Base-by-base conservation (phyloP, 2,888 invertebrate genomes). In the Mimachlamys varia region DNA sequence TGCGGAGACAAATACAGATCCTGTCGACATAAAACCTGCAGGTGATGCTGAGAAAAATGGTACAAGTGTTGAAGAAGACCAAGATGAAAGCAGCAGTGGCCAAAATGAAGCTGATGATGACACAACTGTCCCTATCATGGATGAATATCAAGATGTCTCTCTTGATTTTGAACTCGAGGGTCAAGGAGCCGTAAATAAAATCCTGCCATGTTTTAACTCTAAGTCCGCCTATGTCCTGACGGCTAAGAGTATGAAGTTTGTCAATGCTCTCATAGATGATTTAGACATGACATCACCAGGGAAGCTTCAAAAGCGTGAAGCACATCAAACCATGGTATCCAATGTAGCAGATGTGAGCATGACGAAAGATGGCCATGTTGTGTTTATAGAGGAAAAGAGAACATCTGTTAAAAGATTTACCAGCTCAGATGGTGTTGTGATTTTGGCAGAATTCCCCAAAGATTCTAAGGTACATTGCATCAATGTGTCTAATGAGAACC, bases 371-470 rank as follows among this genome's bases (percentile, higher is more conserved):
- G 76, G 76, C 13, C 27, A 76, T 76, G 33, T 76, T 27, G 76
- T 76, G 13, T 76, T 76, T 33, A 76, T 76, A 76, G 76, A 76
- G 76, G 76, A 76, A 76, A 76, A 76, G 12, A 27, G 76, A 76
- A 27, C 76, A 76, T 76, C 0, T 13, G 76, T 76, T 27, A 76
- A 76, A 76, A 76, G 27, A 76, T 76, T 7, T 12, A 33, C 33
- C 19, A 76, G 76, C 27, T 7, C 76, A 76, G 76, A 76, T 15
- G 4, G 33, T 0, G 76, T 76, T 33, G 33, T 76, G 2, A 27
- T 76, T 33, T 76, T 76, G 76, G 76, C 33, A 33, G 76, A 76
- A 76, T 76, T 76, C 22, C 76, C 76, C 33, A 33, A 7, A 33
- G 76, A 76, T 76, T 76, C 76, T 27, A 33, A 27, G 33, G 76